Evolutionary conservation across 2,797 vertebrate genomes (phyloP).

Genomic region (Sphaeramia orbicularis): DNA sequence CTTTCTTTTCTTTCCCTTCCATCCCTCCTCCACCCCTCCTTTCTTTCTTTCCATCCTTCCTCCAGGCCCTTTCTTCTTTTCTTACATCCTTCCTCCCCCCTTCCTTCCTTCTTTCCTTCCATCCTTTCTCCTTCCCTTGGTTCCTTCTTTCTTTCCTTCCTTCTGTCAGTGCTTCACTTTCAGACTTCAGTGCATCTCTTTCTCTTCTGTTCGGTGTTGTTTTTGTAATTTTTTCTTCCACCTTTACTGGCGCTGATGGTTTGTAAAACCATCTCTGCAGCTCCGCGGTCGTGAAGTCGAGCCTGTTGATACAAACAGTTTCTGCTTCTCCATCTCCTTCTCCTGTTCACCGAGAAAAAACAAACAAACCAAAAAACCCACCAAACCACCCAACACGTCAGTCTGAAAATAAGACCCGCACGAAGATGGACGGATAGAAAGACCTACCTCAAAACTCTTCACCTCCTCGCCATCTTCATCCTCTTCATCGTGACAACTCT

Average conservation of each 20-base stretch:
- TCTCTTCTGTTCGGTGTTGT: no score
- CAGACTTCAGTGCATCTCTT: no score
- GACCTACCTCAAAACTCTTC: conserved; percentile 96
- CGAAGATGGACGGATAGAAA: conserved; percentile 5
- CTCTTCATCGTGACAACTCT: conserved; percentile 97
- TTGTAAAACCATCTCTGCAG: conserved; percentile 97
- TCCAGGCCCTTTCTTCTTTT: no score
- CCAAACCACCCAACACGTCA: not conserved
- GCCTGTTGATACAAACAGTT: conserved; percentile 97
- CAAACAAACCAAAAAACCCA: not conserved
- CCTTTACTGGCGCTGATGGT: conserved; percentile 98
- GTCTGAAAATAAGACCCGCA: not conserved
- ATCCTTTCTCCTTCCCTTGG: no score
- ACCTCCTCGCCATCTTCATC: conserved; percentile 96
- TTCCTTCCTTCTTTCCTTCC: no score
- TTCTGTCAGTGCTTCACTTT: no score
- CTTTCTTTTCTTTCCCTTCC: no score
- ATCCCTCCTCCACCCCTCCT: no score
- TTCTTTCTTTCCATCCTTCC: no score
- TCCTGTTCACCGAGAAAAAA: conserved; percentile 84
- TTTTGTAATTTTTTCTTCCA: no score
- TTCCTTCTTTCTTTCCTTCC: no score
- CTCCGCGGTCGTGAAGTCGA: conserved; percentile 93
- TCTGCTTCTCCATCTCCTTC: conserved; percentile 99
- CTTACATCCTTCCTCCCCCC: no score